These are phyloP conservation scores for Neodiprion pinetum DNA, from an alignment of 1,140 invertebrate species.

Conservation along the genomic window DNA sequence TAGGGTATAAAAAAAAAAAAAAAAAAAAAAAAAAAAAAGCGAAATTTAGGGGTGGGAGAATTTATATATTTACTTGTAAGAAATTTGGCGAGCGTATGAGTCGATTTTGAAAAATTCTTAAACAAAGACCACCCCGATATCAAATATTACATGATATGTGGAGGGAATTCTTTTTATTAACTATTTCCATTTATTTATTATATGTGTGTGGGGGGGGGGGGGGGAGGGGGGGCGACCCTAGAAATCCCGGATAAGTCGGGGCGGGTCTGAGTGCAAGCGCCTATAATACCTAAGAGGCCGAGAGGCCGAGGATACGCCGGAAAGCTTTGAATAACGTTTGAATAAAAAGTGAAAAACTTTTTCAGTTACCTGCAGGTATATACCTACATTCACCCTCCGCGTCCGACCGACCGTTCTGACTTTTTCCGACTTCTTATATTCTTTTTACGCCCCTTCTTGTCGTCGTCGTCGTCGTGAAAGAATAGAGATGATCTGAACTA, in stretches of 20 bases:
- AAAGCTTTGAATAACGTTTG: background rate
- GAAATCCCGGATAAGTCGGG: too few species aligned
- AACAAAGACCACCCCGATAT: too few species aligned
- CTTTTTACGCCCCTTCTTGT: background rate
- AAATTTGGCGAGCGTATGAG: too few species aligned
- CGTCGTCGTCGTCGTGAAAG: too few species aligned
- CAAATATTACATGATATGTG: background rate
- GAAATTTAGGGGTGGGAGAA: background rate
- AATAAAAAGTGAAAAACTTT: constrained; percentile 4
- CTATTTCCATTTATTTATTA: background rate
- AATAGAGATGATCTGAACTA: too few species aligned
- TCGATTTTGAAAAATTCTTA: too few species aligned
- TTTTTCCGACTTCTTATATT: background rate
- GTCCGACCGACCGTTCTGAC: too few species aligned
- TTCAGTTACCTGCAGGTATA: background rate
- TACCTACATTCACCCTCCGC: too few species aligned
- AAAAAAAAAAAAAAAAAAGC: background rate
- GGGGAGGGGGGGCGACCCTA: too few species aligned
- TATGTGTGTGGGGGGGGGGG: background rate
- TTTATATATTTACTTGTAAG: background rate
- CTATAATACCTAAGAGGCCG: too few species aligned
- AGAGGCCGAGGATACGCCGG: background rate
- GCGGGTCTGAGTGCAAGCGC: too few species aligned
- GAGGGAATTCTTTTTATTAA: background rate
- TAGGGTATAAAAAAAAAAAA: too few species aligned